A percentile compares a stretch with the other conserved stretches of the same genome.
These are phyloP conservation scores for Eristalis arbustorum DNA, from an alignment of 2,888 invertebrate species.

Conservation along the genomic window DNA sequence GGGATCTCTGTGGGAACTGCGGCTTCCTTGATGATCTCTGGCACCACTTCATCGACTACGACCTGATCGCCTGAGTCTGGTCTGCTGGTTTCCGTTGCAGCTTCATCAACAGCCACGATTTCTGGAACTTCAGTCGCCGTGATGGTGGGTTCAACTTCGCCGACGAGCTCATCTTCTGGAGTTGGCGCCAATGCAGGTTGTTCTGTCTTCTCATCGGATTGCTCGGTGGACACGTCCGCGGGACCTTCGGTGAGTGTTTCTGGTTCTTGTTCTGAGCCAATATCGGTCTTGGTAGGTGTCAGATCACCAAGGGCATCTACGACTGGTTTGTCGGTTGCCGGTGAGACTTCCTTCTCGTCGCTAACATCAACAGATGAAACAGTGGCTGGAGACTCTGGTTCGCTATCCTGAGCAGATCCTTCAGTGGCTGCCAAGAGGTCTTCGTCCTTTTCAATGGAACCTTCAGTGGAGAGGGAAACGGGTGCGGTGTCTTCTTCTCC, in stretches of 20 bases:
- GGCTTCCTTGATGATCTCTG: constrained; percentile 13
- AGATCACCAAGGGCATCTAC: neutral
- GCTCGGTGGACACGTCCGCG: constrained; percentile 22
- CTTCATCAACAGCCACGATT: constrained; percentile 24
- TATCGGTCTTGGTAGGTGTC: constrained; percentile 1
- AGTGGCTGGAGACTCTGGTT: neutral
- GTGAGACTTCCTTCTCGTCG: neutral
- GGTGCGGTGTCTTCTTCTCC: constrained; percentile 43
- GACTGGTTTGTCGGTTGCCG: constrained; percentile 5
- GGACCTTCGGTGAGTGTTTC: constrained; percentile 2
- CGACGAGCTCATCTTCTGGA: constrained; percentile 21
- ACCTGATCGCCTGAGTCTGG: constrained; percentile 71
- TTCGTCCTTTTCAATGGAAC: neutral
- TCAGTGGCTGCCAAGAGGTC: neutral
- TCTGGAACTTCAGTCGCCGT: constrained; percentile 7
- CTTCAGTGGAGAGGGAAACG: neutral
- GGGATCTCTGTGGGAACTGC: constrained; percentile 23
- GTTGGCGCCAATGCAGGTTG: constrained; percentile 19
- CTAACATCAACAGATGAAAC: neutral
- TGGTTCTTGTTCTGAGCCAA: constrained; percentile 3
- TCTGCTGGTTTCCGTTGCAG: constrained; percentile 23
- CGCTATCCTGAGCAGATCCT: neutral
- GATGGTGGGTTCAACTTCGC: neutral
- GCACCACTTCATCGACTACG: constrained; percentile 6
- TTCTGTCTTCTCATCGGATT: neutral